Evolutionary conservation across 2,888 invertebrate genomes (phyloP).

Genomic region (Drosophila merina): DNA sequence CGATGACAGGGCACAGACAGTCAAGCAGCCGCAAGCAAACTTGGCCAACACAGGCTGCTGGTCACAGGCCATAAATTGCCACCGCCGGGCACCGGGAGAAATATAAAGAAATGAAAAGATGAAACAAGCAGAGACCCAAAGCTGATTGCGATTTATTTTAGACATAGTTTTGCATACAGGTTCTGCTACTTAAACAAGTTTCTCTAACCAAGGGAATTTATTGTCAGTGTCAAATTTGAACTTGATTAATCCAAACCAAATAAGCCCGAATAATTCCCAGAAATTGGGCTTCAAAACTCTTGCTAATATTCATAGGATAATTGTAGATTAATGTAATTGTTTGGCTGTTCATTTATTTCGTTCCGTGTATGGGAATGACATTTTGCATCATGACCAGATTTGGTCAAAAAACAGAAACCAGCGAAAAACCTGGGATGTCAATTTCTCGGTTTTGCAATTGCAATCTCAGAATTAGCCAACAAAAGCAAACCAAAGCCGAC

Average conservation of each 20-base stretch:
- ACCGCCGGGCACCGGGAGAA: slow-evolving; percentile 13
- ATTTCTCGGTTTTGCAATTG: slow-evolving; percentile 51
- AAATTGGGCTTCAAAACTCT: not conserved
- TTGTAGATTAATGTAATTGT: slow-evolving; percentile 6
- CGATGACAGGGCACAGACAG: slow-evolving; percentile 52
- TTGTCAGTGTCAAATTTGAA: slow-evolving; percentile 23
- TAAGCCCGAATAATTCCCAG: not conserved
- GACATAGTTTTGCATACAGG: slow-evolving; percentile 30
- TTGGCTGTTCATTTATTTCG: slow-evolving; percentile 12
- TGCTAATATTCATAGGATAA: not conserved
- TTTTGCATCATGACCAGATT: slow-evolving; percentile 67
- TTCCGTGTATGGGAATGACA: slow-evolving; percentile 57
- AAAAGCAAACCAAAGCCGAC: slow-evolving; percentile 32
- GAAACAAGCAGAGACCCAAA: slow-evolving; percentile 21
- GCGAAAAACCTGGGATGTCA: slow-evolving; percentile 39
- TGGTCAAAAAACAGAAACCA: slow-evolving; percentile 44
- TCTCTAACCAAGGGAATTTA: slow-evolving; percentile 9
- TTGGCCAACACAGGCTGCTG: slow-evolving; percentile 36
- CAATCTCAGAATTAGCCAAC: slow-evolving; percentile 64
- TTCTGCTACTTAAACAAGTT: slow-evolving; percentile 34
- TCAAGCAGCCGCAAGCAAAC: slow-evolving; percentile 19
- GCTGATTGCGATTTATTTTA: slow-evolving; percentile 37
- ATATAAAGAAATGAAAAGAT: slow-evolving; percentile 11
- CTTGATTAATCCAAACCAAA: slow-evolving; percentile 26
- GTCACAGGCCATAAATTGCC: slow-evolving; percentile 46